Evolutionary conservation across 2,888 invertebrate genomes (phyloP).

Genomic region (Nymphalis urticae): DNA sequence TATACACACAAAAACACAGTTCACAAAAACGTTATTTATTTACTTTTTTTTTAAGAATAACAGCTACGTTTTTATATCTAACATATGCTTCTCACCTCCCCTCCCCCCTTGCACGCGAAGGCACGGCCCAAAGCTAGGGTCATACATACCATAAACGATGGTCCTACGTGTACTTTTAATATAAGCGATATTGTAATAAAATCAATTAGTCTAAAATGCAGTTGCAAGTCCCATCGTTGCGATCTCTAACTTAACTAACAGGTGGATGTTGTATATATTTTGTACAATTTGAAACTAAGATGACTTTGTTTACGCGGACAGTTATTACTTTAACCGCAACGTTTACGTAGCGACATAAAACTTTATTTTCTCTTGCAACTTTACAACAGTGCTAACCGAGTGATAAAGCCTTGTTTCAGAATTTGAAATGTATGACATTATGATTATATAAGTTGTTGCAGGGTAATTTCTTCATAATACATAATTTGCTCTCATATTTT

Average conservation of each 20-base stretch:
- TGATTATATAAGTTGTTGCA: too few relatives aligned
- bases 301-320: background rate
- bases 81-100: too few relatives aligned
- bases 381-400: background rate
- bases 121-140: too few relatives aligned
- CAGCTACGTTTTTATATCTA: too few relatives aligned
- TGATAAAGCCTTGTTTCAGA: background rate
- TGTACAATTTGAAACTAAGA: background rate
- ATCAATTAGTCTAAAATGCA: background rate
- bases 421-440: too few relatives aligned
- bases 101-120: too few relatives aligned
- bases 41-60: too few relatives aligned
- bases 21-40: too few relatives aligned
- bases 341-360: background rate
- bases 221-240: background rate
- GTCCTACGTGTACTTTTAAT: background rate
- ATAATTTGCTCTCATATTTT: too few relatives aligned
- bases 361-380: slow-evolving; percentile 1
- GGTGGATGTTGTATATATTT: background rate
- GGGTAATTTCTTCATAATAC: too few relatives aligned
- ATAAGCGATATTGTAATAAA: background rate
- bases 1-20: too few relatives aligned
- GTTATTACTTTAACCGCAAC: background rate
- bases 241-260: background rate
- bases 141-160: too few relatives aligned